Base-by-base conservation (phyloP, 2,888 invertebrate genomes). In the Odontomyia ornata region DNA sequence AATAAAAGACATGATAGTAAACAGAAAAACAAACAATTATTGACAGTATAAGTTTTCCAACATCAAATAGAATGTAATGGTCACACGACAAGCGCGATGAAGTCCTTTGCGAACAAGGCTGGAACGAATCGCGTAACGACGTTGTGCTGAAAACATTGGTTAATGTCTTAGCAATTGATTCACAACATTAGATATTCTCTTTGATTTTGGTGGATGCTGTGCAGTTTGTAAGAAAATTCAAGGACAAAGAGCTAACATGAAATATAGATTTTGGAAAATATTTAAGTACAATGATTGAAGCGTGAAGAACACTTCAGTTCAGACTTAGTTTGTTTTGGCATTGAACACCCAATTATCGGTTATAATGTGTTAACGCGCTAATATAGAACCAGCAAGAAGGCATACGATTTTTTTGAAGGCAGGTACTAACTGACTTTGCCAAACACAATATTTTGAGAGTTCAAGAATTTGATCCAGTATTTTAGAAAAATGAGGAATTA, bases 21-120 rank as follows among this genome's bases (percentile, higher is more conserved):
- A 73, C 73, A 73, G 73, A 73, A 73, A 72, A 73, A 60, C 73
- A 73, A 73, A 73, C 73, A 73, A 73, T 73, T 60, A 73, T 73
- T 57, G 73, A 60, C 73, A 57, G 73, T 57, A 60, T 1, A 36
- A 60, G 73, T 60, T 73, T 73, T 73, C 36, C 36, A 36, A 5
- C 73, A 73, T 73, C 57, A 57, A 73, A 36, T 23, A 9, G 21
- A 47, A n/a, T 5, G 30, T 36, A 36, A 43, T 57, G 57, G 73
- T 69, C 73, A 60, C 43, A 36, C 73, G 73, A 73, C 73, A 11
- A 43, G 5, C n/a, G 13, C 69, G 46, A 23, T 15, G 30, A 28
- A 18, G 57, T 56, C 30, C 57, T 57, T 28, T 11, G 28, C 30
- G 56, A 13, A 46, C 71, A 72, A 73, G 60, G 73, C 36, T 73